These are phyloP conservation scores for Hyles lineata DNA, from an alignment of 2,888 invertebrate genomes.

Conservation along the genomic window DNA sequence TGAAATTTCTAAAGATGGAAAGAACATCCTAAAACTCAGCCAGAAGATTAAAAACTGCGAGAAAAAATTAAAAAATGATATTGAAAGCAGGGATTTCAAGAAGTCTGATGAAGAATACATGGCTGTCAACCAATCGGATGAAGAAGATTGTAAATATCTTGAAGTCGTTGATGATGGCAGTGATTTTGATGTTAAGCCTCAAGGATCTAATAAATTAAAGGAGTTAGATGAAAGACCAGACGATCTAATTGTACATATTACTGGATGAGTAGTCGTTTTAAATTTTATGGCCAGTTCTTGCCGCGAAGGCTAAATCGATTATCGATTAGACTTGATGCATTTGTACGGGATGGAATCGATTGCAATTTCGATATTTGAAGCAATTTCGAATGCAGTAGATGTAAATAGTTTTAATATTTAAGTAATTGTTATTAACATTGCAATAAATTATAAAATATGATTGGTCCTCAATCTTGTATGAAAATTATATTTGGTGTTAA, in stretches of 20 bases:
- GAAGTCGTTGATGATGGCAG: constrained; percentile 78
- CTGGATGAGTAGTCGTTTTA: constrained; percentile 43
- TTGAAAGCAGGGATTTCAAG: constrained; percentile 62
- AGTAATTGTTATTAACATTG: no score
- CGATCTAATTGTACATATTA: constrained; percentile 44
- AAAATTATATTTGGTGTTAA: no score
- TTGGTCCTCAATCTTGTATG: no score
- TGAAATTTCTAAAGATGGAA: constrained; percentile 67
- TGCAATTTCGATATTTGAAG: not conserved
- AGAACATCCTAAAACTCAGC: constrained; percentile 65
- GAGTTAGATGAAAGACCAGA: constrained; percentile 45
- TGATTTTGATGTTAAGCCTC: constrained; percentile 53
- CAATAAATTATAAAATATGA: no score
- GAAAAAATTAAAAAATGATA: constrained; percentile 63
- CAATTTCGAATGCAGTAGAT: no score
- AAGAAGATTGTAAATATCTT: constrained; percentile 71
- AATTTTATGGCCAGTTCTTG: not conserved
- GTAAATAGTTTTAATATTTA: no score
- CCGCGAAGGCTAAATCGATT: constrained; percentile 4
- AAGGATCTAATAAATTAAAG: constrained; percentile 48
- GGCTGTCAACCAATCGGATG: constrained; percentile 63
- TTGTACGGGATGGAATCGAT: not conserved
- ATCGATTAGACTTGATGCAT: not conserved
- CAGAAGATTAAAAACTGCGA: constrained; percentile 64
- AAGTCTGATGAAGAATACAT: constrained; percentile 49